Conservation (phyloP, 1,140 invertebrate genomes). For the Heliconius melpomene region DNA sequence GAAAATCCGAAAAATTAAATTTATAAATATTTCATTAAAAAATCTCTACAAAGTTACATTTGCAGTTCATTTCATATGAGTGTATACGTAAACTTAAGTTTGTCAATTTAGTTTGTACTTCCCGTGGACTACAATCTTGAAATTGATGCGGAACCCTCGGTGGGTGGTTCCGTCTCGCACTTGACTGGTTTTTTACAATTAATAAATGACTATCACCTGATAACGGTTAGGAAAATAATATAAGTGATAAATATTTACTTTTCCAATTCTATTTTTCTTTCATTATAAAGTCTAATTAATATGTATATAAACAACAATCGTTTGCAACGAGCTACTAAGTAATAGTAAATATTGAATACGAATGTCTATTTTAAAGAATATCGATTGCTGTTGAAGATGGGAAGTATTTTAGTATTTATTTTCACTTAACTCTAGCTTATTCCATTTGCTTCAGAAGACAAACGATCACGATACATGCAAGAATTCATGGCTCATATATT, state of each 20-base stretch:
- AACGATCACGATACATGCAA: conserved; percentile 30
- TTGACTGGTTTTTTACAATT: no score
- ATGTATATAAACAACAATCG: neutral
- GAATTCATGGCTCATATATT: conserved; percentile 23
- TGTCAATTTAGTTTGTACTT: no score
- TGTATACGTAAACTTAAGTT: no score
- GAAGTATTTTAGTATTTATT: conserved; percentile 29
- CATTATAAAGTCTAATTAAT: neutral
- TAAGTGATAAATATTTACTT: neutral
- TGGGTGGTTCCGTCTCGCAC: no score
- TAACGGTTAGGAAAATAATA: no score
- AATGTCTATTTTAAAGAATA: conserved; percentile 19
- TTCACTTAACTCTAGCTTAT: conserved; percentile 31
- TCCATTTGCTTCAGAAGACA: conserved; percentile 20
- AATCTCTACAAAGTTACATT: no score
- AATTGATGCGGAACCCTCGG: no score
- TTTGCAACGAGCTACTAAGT: neutral
- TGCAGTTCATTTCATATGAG: no score
- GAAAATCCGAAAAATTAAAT: no score
- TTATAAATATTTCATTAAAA: no score
- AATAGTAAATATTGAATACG: conserved; percentile 12
- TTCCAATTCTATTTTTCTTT: neutral
- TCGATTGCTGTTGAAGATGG: conserved; percentile 18
- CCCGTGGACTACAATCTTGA: no score
- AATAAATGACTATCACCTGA: no score